Percentiles rank a stretch among this genome's conserved stretches.
Conservation (phyloP, 2,888 invertebrate species). For the Blastobasis lacticolella region DNA sequence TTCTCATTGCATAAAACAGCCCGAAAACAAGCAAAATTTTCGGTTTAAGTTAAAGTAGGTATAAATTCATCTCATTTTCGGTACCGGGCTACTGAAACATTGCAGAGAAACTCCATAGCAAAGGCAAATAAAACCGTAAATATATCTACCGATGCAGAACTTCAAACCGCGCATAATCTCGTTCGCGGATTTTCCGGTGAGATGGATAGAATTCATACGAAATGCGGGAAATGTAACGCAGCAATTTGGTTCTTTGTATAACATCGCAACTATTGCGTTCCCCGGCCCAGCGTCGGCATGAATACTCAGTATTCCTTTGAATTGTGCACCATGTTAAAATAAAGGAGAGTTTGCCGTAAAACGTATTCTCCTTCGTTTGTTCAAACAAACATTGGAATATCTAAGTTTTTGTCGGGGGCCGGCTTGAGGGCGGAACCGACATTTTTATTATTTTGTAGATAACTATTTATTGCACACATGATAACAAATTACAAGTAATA, state of each 20-base stretch:
- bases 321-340: slow-evolving; percentile 46
- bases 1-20: too few relatives aligned
- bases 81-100: too few relatives aligned
- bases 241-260: slow-evolving; percentile 3
- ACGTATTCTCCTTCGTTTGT: slow-evolving; percentile 53
- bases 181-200: not conserved
- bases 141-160: too few relatives aligned
- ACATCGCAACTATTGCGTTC: slow-evolving; percentile 33
- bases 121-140: too few relatives aligned
- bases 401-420: slow-evolving; percentile 6
- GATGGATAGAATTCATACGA: slow-evolving; percentile 6
- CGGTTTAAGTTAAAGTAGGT: too few relatives aligned
- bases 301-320: slow-evolving; percentile 53
- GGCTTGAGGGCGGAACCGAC: not conserved
- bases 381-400: slow-evolving; percentile 57
- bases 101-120: too few relatives aligned
- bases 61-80: too few relatives aligned
- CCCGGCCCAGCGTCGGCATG: slow-evolving; percentile 38
- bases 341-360: slow-evolving; percentile 53
- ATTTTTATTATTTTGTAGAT: not conserved
- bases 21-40: too few relatives aligned
- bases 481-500: too few relatives aligned
- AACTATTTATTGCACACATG: too few relatives aligned
- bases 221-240: slow-evolving; percentile 14
- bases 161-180: too few relatives aligned